Evolutionary conservation across 2,113 vertebrate species (phyloP).

Genomic region (Trematomus loennbergii): DNA sequence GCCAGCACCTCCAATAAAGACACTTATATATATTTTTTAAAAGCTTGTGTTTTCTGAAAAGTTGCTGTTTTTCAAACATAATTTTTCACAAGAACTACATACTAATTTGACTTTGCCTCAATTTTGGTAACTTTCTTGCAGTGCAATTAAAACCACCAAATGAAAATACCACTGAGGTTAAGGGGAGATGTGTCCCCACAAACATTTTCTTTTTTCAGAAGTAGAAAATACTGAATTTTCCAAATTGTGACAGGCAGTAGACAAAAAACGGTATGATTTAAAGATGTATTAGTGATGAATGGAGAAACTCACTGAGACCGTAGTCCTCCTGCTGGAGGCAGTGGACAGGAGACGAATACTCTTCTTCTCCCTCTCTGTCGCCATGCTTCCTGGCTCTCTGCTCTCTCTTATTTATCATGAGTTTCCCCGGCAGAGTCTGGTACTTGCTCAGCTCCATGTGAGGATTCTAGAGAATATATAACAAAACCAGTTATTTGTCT

Average conservation of each 20-base stretch:
- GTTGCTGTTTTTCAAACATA: too few species aligned
- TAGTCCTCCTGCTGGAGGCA: conserved; percentile 69
- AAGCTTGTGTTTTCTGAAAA: too few species aligned
- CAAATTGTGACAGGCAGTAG: background rate
- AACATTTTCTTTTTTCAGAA: background rate
- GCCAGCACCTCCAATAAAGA: too few species aligned
- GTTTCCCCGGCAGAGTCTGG: conserved; percentile 93
- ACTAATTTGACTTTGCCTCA: too few species aligned
- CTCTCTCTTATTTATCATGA: conserved; percentile 61
- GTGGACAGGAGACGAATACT: conserved; percentile 65
- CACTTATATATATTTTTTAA: too few species aligned
- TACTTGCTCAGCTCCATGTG: conserved; percentile 87
- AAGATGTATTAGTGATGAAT: background rate
- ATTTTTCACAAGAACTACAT: too few species aligned
- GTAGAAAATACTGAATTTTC: background rate
- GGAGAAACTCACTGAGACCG: conserved; percentile 84
- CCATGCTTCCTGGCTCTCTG: conserved; percentile 80
- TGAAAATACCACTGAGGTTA: too few species aligned
- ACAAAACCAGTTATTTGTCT: background rate
- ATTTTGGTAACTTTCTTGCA: too few species aligned
- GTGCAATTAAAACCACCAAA: too few species aligned
- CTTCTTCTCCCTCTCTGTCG: conserved; percentile 69
- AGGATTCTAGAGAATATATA: conserved; percentile 76
- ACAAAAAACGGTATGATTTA: too few species aligned
- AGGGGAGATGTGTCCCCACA: too few species aligned